Evolutionary conservation across 2,113 vertebrate genomes (phyloP).

Genomic region (Hippoglossus stenolepis): DNA sequence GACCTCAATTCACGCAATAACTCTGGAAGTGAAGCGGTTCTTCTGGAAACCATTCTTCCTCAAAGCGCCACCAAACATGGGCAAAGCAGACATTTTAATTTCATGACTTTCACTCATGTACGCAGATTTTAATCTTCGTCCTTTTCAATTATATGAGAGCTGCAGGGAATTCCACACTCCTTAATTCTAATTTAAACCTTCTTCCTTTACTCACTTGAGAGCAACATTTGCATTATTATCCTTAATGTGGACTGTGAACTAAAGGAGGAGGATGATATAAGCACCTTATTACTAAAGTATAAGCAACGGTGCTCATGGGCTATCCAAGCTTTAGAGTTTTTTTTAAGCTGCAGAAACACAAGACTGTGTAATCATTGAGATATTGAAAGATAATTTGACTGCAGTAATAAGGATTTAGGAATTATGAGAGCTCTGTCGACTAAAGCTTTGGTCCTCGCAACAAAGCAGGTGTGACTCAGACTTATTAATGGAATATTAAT

Average conservation of each 20-base stretch:
- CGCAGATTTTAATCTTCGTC: conserved; percentile 37
- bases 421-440: conserved; percentile 3
- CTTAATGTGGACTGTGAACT: background rate
- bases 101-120: conserved; percentile 20
- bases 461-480: conserved; percentile 34
- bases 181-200: conserved; percentile 14
- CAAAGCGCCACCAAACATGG: background rate
- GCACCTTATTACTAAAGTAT: conserved; percentile 20
- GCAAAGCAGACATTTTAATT: conserved; percentile 33
- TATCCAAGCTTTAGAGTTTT: conserved; percentile 9
- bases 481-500: conserved; percentile 5
- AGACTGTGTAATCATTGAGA: conserved; percentile 7
- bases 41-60: background rate
- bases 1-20: conserved; percentile 19
- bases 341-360: background rate
- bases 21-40: conserved; percentile 10
- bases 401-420: conserved; percentile 38
- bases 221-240: conserved; percentile 22
- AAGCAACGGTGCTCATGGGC: conserved; percentile 16
- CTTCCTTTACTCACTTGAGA: conserved; percentile 21
- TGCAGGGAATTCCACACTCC: conserved; percentile 13
- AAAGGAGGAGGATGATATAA: conserved; percentile 1
- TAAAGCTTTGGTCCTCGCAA: background rate
- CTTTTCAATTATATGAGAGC: conserved; percentile 37
- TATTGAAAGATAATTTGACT: conserved; percentile 44